Conservation (phyloP, 2,113 vertebrate genomes). For the Chlorodrepanis virens region DNA sequence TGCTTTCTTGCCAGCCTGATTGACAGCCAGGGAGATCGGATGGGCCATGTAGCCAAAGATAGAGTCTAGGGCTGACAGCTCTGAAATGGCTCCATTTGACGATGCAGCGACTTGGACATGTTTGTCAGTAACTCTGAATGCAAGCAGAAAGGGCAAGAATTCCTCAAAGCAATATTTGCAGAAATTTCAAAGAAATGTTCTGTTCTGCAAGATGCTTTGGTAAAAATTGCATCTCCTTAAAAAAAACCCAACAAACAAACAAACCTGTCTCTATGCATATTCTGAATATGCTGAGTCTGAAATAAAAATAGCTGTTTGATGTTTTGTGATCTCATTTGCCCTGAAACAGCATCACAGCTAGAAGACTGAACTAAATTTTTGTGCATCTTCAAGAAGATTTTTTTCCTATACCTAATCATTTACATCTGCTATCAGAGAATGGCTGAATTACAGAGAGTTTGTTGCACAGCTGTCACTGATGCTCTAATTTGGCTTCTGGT, state of each 20-base stretch:
- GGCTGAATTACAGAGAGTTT: neutral
- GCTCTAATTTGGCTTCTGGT: neutral
- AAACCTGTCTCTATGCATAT: conserved; percentile 10
- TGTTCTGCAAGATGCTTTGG: neutral
- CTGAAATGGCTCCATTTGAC: conserved; percentile 14
- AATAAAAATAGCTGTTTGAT: conserved; percentile 46
- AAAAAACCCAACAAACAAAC: neutral
- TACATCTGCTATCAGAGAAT: neutral
- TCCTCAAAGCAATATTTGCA: conserved; percentile 30
- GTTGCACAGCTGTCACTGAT: neutral
- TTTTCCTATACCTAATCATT: neutral
- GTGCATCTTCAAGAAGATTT: neutral
- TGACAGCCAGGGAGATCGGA: conserved; percentile 19
- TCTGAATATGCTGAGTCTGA: conserved; percentile 14
- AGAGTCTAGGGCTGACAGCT: conserved; percentile 31
- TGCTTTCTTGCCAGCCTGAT: conserved; percentile 11
- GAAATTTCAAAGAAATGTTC: neutral
- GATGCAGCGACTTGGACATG: neutral
- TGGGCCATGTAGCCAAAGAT: conserved; percentile 22
- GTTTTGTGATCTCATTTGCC: conserved; percentile 5
- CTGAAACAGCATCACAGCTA: neutral
- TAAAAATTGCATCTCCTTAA: neutral
- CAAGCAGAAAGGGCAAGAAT: conserved; percentile 39
- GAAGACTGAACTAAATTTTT: conserved; percentile 2
- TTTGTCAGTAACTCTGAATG: conserved; percentile 17